Conservation (phyloP, 2,888 invertebrate species). For the Lamproptera curius region DNA sequence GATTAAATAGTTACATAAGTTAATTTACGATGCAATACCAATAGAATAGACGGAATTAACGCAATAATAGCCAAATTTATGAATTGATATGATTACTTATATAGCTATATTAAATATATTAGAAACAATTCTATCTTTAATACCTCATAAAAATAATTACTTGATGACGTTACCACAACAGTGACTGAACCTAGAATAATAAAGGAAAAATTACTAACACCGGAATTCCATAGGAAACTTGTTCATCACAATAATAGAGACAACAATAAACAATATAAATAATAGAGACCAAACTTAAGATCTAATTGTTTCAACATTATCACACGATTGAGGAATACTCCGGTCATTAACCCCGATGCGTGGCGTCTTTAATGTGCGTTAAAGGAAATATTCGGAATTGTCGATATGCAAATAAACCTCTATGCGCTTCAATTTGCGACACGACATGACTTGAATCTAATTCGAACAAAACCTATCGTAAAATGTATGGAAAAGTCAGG, state of each 20-base stretch:
- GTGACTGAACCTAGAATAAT: not conserved
- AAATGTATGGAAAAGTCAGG: no score
- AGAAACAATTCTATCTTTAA: no score
- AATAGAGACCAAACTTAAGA: not conserved
- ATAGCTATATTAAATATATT: no score
- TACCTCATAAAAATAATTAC: no score
- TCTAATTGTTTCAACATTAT: not conserved
- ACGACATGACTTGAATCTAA: not conserved
- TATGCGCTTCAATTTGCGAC: slow-evolving; percentile 13
- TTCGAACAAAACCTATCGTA: no score
- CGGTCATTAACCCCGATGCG: not conserved
- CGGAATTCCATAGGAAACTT: no score
- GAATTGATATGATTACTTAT: no score
- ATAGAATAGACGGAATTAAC: no score
- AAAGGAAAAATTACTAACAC: not conserved
- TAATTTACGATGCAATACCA: no score
- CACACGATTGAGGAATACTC: not conserved
- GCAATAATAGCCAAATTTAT: no score
- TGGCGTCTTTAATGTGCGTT: slow-evolving; percentile 5
- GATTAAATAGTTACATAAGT: no score
- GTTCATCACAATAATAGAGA: not conserved
- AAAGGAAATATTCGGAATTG: slow-evolving; percentile 1
- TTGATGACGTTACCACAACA: not conserved
- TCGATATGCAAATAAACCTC: slow-evolving; percentile 15
- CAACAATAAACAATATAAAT: not conserved